Conservation (phyloP, 1,140 invertebrate genomes). For the Holcopasites calliopsidis region DNA sequence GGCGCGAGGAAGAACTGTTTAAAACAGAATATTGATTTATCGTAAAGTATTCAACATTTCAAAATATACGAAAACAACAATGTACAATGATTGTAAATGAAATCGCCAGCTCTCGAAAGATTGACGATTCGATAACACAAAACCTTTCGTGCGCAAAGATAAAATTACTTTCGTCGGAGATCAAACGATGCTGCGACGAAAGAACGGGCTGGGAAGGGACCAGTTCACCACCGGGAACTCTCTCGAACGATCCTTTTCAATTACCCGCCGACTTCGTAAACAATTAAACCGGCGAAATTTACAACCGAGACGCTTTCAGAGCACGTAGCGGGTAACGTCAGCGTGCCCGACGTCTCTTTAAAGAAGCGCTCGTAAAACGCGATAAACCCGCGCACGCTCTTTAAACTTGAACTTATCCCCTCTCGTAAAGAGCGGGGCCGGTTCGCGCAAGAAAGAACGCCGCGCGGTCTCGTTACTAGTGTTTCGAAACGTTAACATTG, state of each 20-base stretch:
- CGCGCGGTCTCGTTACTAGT: constrained; percentile 1
- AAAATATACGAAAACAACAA: too few relatives aligned
- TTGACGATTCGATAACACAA: too few relatives aligned
- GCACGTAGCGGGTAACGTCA: background rate
- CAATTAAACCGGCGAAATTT: constrained; percentile 4
- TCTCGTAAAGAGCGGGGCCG: background rate
- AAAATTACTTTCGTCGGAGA: too few relatives aligned
- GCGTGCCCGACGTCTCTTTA: background rate
- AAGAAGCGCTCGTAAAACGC: constrained; percentile 23
- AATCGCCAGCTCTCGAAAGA: too few relatives aligned
- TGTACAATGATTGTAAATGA: too few relatives aligned
- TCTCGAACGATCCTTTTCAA: background rate
- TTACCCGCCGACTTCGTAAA: background rate
- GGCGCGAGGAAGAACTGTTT: too few relatives aligned
- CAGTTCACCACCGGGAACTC: background rate
- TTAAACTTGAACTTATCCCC: constrained; percentile 29
- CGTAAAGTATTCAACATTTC: too few relatives aligned
- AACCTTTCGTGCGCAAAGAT: too few relatives aligned
- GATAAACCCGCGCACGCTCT: background rate
- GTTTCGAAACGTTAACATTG: constrained; percentile 4
- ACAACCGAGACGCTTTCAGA: too few relatives aligned
- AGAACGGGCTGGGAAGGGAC: background rate
- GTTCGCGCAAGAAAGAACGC: too few relatives aligned
- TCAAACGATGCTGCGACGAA: too few relatives aligned
- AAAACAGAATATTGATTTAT: too few relatives aligned